Evolutionary conservation across 2,888 invertebrate genomes (phyloP), one percentile per base, ranked within the genome.

Genomic region (Barypeithes pellucidus): DNA sequence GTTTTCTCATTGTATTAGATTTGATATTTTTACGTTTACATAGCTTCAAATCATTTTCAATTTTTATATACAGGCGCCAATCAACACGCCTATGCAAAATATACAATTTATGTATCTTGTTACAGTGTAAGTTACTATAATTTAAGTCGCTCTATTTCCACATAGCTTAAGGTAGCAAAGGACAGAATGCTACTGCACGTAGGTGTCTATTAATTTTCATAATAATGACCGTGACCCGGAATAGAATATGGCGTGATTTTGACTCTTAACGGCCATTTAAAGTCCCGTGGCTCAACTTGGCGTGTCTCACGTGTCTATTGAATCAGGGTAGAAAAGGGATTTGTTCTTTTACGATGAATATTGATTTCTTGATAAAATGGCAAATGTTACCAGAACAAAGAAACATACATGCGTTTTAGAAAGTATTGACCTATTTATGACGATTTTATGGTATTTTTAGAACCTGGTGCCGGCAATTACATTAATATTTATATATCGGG

Each of bases 201-300:
- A 29, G 61, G 43, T 61, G 22, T 14, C 29, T n/a, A 61, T 43
- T 61, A 43, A 61, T 43, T 14, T 14, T 18, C 29, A 39, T 45
- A 43, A 22, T 43, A 41, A 61, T 16, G 61, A 45, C 61, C 61
- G 16, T 61, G 61, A 61, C 61, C 61, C 8, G 45, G 45, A 61
- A 33, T 33, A 22, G 33, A 33, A 61, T 61, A 52, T 41, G 66
- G 69, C 61, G 60, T 75, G 68, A 72, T 75, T 75, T 69, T 57
- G 50, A 41, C 22, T 57, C n/a, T 11, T 45, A 33, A 43, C 60
- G 20, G 61, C 61, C 41, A 43, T 43, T 61, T 61, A 45, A 43
- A 39, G 61, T 43, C 22, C 41, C 29, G 41, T 45, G 43, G 18
- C 39, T 57, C 33, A 33, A 11, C 14, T 16, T 57, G 33, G 33